These are phyloP conservation scores for Hoplodrina ambigua DNA, from an alignment of 2,888 invertebrate genomes.

Conservation along the genomic window DNA sequence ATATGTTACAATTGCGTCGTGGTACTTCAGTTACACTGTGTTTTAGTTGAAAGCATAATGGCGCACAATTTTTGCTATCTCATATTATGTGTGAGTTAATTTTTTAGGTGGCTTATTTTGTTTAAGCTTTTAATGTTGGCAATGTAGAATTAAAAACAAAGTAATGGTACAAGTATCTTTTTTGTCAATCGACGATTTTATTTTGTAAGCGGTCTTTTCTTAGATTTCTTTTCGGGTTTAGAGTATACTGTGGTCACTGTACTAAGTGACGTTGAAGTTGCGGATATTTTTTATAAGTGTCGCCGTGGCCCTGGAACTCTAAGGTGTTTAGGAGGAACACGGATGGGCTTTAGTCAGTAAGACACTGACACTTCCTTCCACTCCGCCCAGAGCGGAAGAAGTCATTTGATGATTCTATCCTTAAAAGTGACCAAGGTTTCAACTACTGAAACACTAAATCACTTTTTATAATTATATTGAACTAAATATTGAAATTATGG, in stretches of 20 bases:
- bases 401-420: too few relatives aligned
- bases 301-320: too few relatives aligned
- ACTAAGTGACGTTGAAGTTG: too few relatives aligned
- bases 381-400: too few relatives aligned
- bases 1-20: conserved; percentile 58
- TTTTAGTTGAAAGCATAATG: conserved; percentile 43
- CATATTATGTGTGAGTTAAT: conserved; percentile 24
- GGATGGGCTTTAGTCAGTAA: too few relatives aligned
- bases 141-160: not conserved
- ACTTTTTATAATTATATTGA: too few relatives aligned
- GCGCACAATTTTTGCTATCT: conserved; percentile 35
- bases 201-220: not conserved
- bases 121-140: not conserved
- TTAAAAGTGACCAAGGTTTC: too few relatives aligned
- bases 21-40: conserved; percentile 38
- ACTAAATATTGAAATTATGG: too few relatives aligned
- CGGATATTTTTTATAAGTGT: too few relatives aligned
- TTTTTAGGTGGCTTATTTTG: conserved; percentile 5
- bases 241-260: not conserved
- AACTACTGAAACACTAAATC: too few relatives aligned
- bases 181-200: not conserved
- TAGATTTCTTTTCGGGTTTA: not conserved
- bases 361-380: too few relatives aligned
- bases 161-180: not conserved
- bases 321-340: too few relatives aligned